These are phyloP conservation scores for Drosophila parthenogenetica DNA, from an alignment of 2,888 invertebrate genomes.

Conservation along the genomic window DNA sequence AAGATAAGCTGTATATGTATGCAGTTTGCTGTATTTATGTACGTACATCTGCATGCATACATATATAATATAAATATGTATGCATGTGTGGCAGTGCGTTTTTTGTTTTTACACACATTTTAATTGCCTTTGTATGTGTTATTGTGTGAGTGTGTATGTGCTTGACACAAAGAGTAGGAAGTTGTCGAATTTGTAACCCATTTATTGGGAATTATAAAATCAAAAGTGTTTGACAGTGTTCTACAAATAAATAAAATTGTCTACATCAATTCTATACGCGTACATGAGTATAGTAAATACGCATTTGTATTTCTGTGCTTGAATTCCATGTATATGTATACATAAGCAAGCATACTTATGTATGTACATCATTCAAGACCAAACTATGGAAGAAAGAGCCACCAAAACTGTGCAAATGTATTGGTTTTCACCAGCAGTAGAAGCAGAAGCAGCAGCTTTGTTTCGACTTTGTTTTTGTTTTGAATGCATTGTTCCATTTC, in stretches of 20 bases:
- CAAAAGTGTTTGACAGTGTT: conserved; percentile 1
- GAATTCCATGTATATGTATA: conserved; percentile 15
- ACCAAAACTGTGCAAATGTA: conserved; percentile 29
- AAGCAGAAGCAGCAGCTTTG: conserved; percentile 43
- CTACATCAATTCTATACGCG: conserved; percentile 13
- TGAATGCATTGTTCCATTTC: conserved; percentile 61
- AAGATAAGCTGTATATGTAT: conserved; percentile 58
- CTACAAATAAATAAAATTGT: conserved; percentile 9
- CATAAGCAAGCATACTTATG: neutral
- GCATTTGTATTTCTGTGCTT: neutral
- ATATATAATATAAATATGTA: conserved; percentile 50
- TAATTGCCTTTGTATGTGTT: conserved; percentile 6
- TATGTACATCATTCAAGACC: conserved; percentile 32
- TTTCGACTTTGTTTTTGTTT: conserved; percentile 62
- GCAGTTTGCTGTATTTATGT: conserved; percentile 67
- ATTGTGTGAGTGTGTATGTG: conserved; percentile 21
- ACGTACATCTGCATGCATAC: conserved; percentile 51
- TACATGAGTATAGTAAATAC: conserved; percentile 5
- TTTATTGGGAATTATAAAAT: conserved; percentile 25
- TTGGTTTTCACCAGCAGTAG: conserved; percentile 46
- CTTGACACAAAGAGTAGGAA: conserved; percentile 57
- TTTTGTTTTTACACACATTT: conserved; percentile 44
- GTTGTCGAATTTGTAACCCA: conserved; percentile 43
- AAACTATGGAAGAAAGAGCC: conserved; percentile 49
- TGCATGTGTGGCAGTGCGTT: conserved; percentile 58